phyloP scores from a whole-genome alignment of 1,140 invertebrate species.

The Zaprionus ghesquierei region DNA sequence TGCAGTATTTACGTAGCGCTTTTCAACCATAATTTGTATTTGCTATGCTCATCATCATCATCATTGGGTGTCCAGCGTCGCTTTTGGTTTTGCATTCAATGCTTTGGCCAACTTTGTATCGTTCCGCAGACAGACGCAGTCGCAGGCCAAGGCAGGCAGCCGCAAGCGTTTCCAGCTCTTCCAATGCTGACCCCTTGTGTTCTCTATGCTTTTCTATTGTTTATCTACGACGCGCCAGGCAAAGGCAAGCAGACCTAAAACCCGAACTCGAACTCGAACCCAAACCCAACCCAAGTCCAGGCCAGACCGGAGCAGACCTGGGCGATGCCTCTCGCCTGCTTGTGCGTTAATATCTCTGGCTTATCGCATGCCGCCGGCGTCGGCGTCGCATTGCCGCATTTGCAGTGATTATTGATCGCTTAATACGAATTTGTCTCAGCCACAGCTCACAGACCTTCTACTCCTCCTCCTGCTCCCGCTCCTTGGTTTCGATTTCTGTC shows the following conservation, averaged over 20 bases:
- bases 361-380: conserved; percentile 58
- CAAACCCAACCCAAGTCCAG: background rate
- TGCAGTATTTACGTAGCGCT: conserved; percentile 80
- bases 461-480: background rate
- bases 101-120: conserved; percentile 37
- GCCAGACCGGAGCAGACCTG: background rate
- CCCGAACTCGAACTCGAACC: background rate
- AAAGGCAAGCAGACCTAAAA: conserved; percentile 8
- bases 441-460: background rate
- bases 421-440: conserved; percentile 65
- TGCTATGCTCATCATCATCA: conserved; percentile 74
- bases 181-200: conserved; percentile 43
- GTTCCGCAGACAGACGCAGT: background rate
- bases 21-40: conserved; percentile 79
- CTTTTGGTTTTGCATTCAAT: conserved; percentile 44
- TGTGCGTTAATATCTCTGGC: conserved; percentile 67
- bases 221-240: conserved; percentile 64
- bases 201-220: conserved; percentile 78
- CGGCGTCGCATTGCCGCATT: conserved; percentile 71
- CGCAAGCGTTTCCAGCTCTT: conserved; percentile 49
- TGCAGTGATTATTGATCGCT: conserved; percentile 79
- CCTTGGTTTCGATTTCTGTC: conserved; percentile 27
- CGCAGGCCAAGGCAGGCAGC: conserved; percentile 17
- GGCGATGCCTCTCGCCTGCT: background rate
- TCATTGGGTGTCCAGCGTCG: conserved; percentile 48